phyloP scores from a whole-genome alignment of 2,888 invertebrate genomes.

The Ganaspis brasiliensis region DNA sequence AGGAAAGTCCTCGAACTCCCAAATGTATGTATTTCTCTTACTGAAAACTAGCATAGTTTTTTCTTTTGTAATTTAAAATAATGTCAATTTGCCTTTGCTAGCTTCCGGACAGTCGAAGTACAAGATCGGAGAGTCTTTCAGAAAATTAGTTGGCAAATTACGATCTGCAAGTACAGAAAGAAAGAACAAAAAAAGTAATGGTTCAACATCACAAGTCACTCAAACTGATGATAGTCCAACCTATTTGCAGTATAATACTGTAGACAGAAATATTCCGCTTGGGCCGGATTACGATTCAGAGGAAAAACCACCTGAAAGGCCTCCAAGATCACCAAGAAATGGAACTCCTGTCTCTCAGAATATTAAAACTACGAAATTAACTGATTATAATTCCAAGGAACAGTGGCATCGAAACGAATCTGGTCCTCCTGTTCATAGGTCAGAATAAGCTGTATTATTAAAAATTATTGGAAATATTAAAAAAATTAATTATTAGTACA shows the following conservation, averaged over 20 bases:
- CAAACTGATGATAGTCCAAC: slow-evolving; percentile 79
- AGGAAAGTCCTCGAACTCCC: slow-evolving; percentile 57
- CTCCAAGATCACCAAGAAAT: slow-evolving; percentile 68
- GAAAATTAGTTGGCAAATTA: slow-evolving; percentile 91
- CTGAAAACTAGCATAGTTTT: no score
- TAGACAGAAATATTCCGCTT: slow-evolving; percentile 81
- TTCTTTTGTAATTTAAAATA: not conserved
- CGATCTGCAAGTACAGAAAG: slow-evolving; percentile 88
- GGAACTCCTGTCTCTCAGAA: slow-evolving; percentile 33
- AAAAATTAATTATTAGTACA: no score
- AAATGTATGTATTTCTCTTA: slow-evolving; percentile 62
- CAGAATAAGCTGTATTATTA: not conserved
- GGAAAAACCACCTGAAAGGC: slow-evolving; percentile 75
- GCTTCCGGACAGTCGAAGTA: slow-evolving; percentile 73
- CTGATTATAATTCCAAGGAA: slow-evolving; percentile 58
- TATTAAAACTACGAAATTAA: slow-evolving; percentile 65
- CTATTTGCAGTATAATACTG: slow-evolving; percentile 83
- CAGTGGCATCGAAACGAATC: slow-evolving; percentile 71
- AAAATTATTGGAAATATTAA: no score
- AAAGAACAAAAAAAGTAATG: slow-evolving; percentile 82
- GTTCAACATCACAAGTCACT: slow-evolving; percentile 74
- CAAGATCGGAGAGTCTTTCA: slow-evolving; percentile 89
- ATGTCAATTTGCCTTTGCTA: slow-evolving; percentile 48
- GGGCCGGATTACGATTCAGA: slow-evolving; percentile 71
- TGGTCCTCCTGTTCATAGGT: slow-evolving; percentile 84